A percentile compares a stretch with the other conserved stretches of the same genome.
Evolutionary conservation across 2,113 vertebrate species (phyloP).

Genomic region (Elephas maximus): DNA sequence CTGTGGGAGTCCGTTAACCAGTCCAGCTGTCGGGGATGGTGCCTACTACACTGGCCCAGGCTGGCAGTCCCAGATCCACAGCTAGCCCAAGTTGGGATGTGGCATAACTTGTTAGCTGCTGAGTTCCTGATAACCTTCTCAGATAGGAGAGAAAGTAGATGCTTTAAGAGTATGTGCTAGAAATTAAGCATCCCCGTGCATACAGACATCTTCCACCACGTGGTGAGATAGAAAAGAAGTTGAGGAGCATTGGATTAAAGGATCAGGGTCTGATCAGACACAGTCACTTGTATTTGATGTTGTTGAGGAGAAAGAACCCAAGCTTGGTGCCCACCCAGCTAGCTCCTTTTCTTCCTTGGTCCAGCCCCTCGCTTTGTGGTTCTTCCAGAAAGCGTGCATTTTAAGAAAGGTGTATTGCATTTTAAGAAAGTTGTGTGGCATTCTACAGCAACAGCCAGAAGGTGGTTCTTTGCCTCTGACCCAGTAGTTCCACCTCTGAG

Average conservation of each 20-base stretch:
- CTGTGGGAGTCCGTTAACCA: not conserved
- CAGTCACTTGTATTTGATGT: not conserved
- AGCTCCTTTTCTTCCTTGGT: not conserved
- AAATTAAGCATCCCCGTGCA: not conserved
- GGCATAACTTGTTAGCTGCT: not conserved
- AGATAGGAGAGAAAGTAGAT: not conserved
- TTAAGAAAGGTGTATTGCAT: constrained; percentile 33
- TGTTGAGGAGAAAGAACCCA: not conserved
- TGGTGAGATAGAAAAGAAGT: not conserved
- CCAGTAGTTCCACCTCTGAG: not conserved
- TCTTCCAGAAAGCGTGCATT: constrained; percentile 4
- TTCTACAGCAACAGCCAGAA: constrained; percentile 20
- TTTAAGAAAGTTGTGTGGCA: constrained; percentile 37
- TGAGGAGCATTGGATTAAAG: not conserved
- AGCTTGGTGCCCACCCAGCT: not conserved
- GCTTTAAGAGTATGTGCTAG: not conserved
- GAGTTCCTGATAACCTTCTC: not conserved
- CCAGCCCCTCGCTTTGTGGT: not conserved
- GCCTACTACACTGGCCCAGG: not conserved
- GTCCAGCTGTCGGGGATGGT: too few relatives aligned
- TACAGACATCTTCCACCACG: not conserved
- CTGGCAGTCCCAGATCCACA: not conserved
- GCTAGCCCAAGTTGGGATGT: not conserved
- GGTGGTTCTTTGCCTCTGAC: constrained; percentile 9
- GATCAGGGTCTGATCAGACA: not conserved